Conservation (phyloP, 1,140 invertebrate genomes). For the Drosophila rufa region DNA sequence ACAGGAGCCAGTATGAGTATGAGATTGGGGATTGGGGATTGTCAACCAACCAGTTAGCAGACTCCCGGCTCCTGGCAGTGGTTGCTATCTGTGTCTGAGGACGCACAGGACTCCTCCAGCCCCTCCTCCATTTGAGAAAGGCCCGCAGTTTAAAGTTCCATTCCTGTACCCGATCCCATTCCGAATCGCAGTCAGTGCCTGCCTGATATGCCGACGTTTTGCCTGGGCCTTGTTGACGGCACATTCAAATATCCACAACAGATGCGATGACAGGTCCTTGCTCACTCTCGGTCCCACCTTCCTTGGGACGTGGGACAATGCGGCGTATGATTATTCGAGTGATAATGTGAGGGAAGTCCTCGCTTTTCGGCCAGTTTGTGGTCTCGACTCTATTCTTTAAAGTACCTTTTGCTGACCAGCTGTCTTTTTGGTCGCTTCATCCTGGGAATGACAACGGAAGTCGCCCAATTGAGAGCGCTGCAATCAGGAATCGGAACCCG, state of each 20-base stretch:
- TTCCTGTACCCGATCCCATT: conserved; percentile 46
- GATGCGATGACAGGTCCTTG: conserved; percentile 17
- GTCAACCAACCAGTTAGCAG: conserved; percentile 28
- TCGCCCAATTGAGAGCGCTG: conserved; percentile 57
- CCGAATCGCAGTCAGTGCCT: conserved; percentile 15
- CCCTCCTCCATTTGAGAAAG: conserved; percentile 1
- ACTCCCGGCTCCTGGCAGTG: conserved; percentile 28
- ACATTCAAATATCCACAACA: conserved; percentile 63
- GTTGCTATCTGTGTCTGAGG: conserved; percentile 50
- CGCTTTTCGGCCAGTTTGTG: conserved; percentile 2
- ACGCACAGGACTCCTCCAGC: conserved; percentile 11
- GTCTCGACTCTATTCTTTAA: conserved; percentile 54
- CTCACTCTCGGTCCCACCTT: background rate
- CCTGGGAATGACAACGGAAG: conserved; percentile 49
- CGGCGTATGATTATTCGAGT: conserved; percentile 65
- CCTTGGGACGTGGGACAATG: conserved; percentile 46
- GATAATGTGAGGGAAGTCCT: conserved; percentile 38
- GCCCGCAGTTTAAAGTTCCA: conserved; percentile 55
- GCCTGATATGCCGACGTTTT: conserved; percentile 41
- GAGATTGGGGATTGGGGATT: conserved; percentile 16
- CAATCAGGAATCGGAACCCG: conserved; percentile 46
- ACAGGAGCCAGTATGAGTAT: conserved; percentile 15
- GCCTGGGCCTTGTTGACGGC: conserved; percentile 37
- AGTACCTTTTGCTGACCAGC: conserved; percentile 14
- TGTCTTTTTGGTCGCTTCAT: conserved; percentile 4